A percentile compares a stretch with the other conserved stretches of the same genome.
Evolutionary conservation across 1,140 invertebrate species (phyloP).

Genomic region (Anastatus disparis): DNA sequence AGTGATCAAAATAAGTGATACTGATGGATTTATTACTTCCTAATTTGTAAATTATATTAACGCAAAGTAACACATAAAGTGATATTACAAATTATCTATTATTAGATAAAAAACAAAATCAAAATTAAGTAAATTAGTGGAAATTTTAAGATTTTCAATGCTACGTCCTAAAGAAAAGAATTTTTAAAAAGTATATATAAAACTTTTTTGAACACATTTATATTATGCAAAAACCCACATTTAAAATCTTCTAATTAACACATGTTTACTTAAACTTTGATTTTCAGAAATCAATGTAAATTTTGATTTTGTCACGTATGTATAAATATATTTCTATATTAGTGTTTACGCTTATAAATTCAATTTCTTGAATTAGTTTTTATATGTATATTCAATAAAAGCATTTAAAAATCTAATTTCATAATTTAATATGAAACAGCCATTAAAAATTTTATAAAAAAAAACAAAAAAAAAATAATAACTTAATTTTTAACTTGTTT

Average conservation of each 20-base stretch:
- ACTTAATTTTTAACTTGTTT: constrained; percentile 2
- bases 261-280: background rate
- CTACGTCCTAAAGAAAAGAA: background rate
- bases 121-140: background rate
- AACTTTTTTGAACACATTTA: background rate
- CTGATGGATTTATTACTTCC: background rate
- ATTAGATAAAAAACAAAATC: background rate
- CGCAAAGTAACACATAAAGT: background rate
- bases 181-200: too few relatives aligned
- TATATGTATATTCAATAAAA: background rate
- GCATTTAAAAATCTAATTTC: background rate
- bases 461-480: constrained; percentile 2
- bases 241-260: background rate
- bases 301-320: constrained; percentile 17
- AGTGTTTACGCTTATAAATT: too few relatives aligned
- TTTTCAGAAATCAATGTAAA: constrained; percentile 9
- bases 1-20: background rate
- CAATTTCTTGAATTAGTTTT: too few relatives aligned
- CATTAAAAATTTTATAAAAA: constrained; percentile 6
- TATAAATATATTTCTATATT: background rate
- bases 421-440: background rate
- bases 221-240: background rate
- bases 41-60: background rate
- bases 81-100: background rate
- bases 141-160: background rate